Base-by-base conservation (phyloP, 2,797 vertebrate genomes). In the Hypotaenidia okinawae region DNA sequence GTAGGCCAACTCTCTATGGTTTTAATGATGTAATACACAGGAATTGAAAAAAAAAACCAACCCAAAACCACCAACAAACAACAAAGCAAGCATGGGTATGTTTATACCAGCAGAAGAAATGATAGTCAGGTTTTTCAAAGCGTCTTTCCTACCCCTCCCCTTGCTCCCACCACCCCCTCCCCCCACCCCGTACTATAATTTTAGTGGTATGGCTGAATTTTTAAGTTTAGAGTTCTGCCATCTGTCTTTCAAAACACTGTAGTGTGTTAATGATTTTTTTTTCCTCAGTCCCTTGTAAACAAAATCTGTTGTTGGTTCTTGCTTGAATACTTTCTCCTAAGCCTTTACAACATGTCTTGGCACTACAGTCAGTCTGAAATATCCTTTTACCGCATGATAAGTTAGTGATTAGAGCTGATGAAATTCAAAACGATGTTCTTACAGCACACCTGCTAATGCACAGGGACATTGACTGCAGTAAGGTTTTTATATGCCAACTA, bases 231-330 rank as follows among this genome's bases (percentile, higher is more conserved):
- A 47, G 27, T 92, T 92, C 66, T 69, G 37, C 89, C 94, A 93
- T 97, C 92, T 97, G 95, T 94, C 89, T 90, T 95, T 91, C 66
- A 81, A 84, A 81, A 69, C 27, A 59, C 33, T 75, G 17, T 72
- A 61, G 54, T 80, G 33, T 85, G 69, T 64, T 88, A 83, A 75
- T 87, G 84, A 90, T 79, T 87, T 95, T 86, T 49, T 45, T 78
- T 89, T 85, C 66, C 27, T 67, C 22, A 58, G 61, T 70, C 39
- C 43, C 61, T 89, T 33, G 75, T 89, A 95, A 94, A 94, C 82
- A 94, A 96, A 94, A 94, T 96, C 93, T 96, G 91, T 87, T 95
- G 75, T 92, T 92, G 72, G 24, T 92, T 93, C 87, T 91, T 95
- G 87, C 78, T 87, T 80, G 78, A 89, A 62, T 86, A 86, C 82